Conservation (phyloP, 2,797 vertebrate species). For the Ambastaia sidthimunki region DNA sequence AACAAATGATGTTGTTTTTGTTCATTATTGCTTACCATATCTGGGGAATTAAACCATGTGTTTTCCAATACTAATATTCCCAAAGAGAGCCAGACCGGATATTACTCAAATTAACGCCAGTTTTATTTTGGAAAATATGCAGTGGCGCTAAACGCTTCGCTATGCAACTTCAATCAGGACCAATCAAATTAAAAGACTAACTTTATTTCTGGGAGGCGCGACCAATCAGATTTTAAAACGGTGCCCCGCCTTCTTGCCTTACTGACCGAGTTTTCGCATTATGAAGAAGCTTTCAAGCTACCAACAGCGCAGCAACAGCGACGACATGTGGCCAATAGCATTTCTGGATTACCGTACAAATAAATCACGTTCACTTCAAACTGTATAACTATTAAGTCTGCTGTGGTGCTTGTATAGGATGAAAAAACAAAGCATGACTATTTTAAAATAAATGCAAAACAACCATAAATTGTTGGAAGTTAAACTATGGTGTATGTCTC, state of each 20-base stretch:
- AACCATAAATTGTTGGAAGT: too few species aligned
- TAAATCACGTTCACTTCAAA: too few species aligned
- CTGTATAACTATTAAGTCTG: too few species aligned
- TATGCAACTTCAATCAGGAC: background rate
- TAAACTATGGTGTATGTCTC: too few species aligned
- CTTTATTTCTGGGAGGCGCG: slow-evolving; percentile 40
- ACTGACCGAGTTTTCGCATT: slow-evolving; percentile 24
- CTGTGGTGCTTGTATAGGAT: too few species aligned
- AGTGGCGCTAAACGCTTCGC: background rate
- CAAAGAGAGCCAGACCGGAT: background rate
- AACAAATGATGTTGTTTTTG: background rate
- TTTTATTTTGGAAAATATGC: background rate
- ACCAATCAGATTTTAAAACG: slow-evolving; percentile 49
- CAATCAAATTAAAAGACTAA: slow-evolving; percentile 26
- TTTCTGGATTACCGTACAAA: too few species aligned
- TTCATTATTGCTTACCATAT: background rate
- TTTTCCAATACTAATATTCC: slow-evolving; percentile 6
- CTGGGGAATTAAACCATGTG: slow-evolving; percentile 1
- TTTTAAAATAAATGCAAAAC: too few species aligned
- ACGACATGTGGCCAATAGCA: too few species aligned
- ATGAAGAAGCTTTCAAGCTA: too few species aligned
- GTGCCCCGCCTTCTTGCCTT: slow-evolving; percentile 38
- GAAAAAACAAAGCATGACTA: too few species aligned
- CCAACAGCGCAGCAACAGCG: too few species aligned
- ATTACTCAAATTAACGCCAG: background rate